Evolutionary conservation across 23 tunicate species (phyloP), one percentile per base, ranked within the genome.

Genomic region (Botrylloides violaceus): DNA sequence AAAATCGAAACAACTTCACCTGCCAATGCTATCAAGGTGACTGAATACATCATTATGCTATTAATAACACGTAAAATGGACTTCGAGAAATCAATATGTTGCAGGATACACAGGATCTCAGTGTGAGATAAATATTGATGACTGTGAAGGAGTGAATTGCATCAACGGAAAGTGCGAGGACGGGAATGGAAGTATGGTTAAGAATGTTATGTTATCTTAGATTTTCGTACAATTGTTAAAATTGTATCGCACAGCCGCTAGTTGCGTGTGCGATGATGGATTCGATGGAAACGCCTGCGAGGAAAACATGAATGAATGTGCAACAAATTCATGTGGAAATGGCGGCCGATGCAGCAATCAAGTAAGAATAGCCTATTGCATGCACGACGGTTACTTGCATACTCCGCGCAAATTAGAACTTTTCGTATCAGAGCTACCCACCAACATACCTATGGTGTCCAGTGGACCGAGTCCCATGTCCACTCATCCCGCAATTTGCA

Each of bases 221-320:
- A 6, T 59, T 7, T 59, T 21, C 23, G 7, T 59, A 22, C 9
- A 59, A 21, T 21, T 12, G 64, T 59, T 59, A 5, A 59, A 59
- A 59, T 59, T 26, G 30, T 21, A 6, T 59, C 19, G 32, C 29
- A 3, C 34, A 63, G 70, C 32, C 6, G 56, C 19, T 6, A 3
- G 35, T 4, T 68, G 58, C 74, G n/a, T 31, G 18, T 72, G 77
- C 34, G 32, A 56, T 43, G n/a, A 39, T 4, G 74, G 74, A 21
- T 68, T 37, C 29, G 22, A 43, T 22, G 74, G 74, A 39, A 68
- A 9, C 21, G 27, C 19, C 22, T 68, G 74, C 37, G 49, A 68
- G n/a, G 25, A 22, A 26, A 76, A 61, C 3, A 60, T 2, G 7
- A 76, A 76, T 49, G 80, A 76, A 36, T 76, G 80, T 76, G 21